Evolutionary conservation across 2,113 vertebrate genomes (phyloP), one percentile per base, ranked within the genome.

Genomic region (Oostethus manadensis): DNA sequence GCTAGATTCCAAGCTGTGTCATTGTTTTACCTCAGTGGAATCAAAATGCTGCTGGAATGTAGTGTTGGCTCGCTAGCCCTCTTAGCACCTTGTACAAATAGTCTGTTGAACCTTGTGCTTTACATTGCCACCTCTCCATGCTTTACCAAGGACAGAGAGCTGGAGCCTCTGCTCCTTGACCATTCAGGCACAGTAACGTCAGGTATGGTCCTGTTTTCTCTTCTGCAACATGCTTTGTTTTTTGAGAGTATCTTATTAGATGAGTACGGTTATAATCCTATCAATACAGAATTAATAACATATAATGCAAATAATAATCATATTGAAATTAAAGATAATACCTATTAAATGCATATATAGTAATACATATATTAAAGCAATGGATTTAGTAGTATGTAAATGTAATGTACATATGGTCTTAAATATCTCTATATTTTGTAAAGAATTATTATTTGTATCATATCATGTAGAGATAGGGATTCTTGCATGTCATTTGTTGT

Each of bases 341-440:
- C 58, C 81, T 86, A 80, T 77, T 87, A 84, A 74, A 87, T 89
- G 86, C 86, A 84, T 88, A 88, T 85, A 87, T 86, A 88, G 82
- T 87, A 84, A 84, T 83, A 83, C 72, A 86, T 74, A 78, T 82
- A 79, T 80, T 83, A 87, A 90, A 84, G 65, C 84, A 79, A 88
- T 89, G 68, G 82, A 84, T 88, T 79, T 88, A 84, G 86, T 90
- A 79, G 11, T 13, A 82, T 91, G 89, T 97, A 97, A 93, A 98
- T 96, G 93, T 92, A 74, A 86, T 96, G 93, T 95, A 96, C 92
- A 97, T 94, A 93, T 95, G 90, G 93, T 97, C 96, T 89, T 93
- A 95, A 91, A 94, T 94, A 94, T 95, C 94, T 97, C 92, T 97
- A 95, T 88, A 95, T 94, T 92, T 92, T 91, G 89, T 91, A 91